Base-by-base conservation (phyloP, 2,888 invertebrate species). In the Linyphia triangularis region DNA sequence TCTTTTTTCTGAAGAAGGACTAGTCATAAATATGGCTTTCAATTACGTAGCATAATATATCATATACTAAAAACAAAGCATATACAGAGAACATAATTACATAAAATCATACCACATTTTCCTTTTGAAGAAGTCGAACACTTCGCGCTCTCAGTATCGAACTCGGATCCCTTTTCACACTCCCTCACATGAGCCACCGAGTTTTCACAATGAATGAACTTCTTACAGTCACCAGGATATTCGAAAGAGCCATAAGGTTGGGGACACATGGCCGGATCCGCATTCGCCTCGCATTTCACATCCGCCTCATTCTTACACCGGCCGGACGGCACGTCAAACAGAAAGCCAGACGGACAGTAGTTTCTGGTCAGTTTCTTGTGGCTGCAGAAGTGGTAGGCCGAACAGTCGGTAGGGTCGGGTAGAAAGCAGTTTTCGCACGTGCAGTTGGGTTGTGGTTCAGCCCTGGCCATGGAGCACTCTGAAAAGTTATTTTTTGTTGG, bases 341-440 rank as follows among this genome's bases (percentile, higher is more conserved):
- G 51, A 19, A 10, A 70, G 9, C 85, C 85, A 9, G 24, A 51
- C 9, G 78, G 78, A 22, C 85, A 85, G 63, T 78, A 85, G 6
- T 40, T 61, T 61, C 79, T 85, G 24, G 65, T 69, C 97, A 91
- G 97, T 96, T 93, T 97, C 96, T 93, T 97, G 96, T 85, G 19
- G 3, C 91, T 93, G 94, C 63, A 93, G 90, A 63, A 72, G 33
- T 72, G 78, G 16, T 70, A 85, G 2, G 77, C 78, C 1, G 78
- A 73, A 13, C 89, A 89, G 13, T 83, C 83, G 19, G 69, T 40
- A 22, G 84, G 61, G n/a, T 85, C 84, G 13, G 63, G 78, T 16
- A 84, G 61, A 24, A 40, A 61, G 43, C 89, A 88, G 13, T 26
- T 30, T 30, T 81, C 43, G 33, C 81, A 88, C 0, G 84, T 67